Evolutionary conservation across 2,797 vertebrate species (phyloP), one percentile per base, ranked within the genome.

Genomic region (Eutrigla gurnardus): DNA sequence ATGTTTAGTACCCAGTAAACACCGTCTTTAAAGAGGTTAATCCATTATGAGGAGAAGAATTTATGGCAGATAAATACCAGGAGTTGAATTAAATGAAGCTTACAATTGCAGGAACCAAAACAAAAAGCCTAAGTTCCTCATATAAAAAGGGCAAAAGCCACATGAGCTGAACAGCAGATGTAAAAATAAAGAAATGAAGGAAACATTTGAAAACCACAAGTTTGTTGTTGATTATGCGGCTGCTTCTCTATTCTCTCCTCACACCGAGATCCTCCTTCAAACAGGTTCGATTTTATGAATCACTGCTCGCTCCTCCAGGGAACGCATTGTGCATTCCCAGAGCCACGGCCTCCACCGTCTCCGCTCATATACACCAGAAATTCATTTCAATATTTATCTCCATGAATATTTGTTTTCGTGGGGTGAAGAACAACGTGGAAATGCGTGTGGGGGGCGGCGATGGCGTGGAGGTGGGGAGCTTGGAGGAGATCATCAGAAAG

Each of bases 381-480:
- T 93, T 93, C 92, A 94, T 95, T 95, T 95, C 92, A 94, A 94
- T 95, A 95, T 95, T 94, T 94, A 94, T 94, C 92, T 93, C 91
- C 89, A 94, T 95, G 93, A 95, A 95, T 95, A 94, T 92, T 90
- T 92, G 87, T 89, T 71, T 73, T 62, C 49, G 67, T 77, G 83
- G 78, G 86, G 70, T 83, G 88, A 80, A 85, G 89, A 92, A 92
- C 92, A 91, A 93, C 71, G 87, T 88, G 85, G 82, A 92, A 92
- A 82, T 77, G 73, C 83, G 88, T 89, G 88, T 81, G 80, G 63
- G 74, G 80, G 80, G 46, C 4, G 70, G 89, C 77, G 82, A 79
- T 70, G 45, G 65, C 79, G 65, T 68, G 77, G 85, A 88, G 82
- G 90, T 88, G 87, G 86, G 88, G 82, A 81, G 90, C 93, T 90